Percentiles rank a stretch among this genome's conserved stretches.
Conservation (phyloP, 30 jellyfish, hydroid and myxozoan genomes). For the Turritopsis dohrnii region DNA sequence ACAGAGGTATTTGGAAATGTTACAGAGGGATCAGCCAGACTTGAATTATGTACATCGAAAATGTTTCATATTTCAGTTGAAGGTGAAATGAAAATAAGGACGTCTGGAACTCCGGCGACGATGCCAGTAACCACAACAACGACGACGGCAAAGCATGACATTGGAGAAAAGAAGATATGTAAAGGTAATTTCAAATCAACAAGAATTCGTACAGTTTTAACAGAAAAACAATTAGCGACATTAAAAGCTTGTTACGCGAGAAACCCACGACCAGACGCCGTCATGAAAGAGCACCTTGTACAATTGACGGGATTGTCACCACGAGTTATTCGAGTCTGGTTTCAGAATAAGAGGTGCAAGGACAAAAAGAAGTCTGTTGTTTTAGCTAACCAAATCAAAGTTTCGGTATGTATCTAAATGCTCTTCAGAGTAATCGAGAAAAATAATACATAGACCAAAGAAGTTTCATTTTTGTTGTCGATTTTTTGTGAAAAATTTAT, state of each 20-base stretch:
- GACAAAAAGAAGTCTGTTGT: conserved; percentile 58
- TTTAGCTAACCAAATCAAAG: neutral
- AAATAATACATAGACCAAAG: neutral
- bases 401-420: neutral
- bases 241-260: conserved; percentile 75
- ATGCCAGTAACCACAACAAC: neutral
- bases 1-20: too few relatives aligned
- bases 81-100: neutral
- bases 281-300: conserved; percentile 66
- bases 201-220: conserved; percentile 73
- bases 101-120: neutral
- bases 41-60: too few relatives aligned
- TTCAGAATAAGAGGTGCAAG: conserved; percentile 80
- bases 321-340: conserved; percentile 90
- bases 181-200: conserved; percentile 56
- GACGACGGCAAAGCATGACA: conserved; percentile 24
- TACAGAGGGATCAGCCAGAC: too few relatives aligned
- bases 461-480: neutral
- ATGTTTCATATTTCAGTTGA: neutral
- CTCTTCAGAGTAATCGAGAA: neutral
- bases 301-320: conserved; percentile 75
- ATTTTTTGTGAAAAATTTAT: too few relatives aligned
- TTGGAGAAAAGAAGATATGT: conserved; percentile 6
- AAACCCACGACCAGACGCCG: conserved; percentile 85
- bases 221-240: conserved; percentile 59